These are phyloP conservation scores for Fulica atra DNA, from an alignment of 2,113 vertebrate genomes.

Conservation along the genomic window DNA sequence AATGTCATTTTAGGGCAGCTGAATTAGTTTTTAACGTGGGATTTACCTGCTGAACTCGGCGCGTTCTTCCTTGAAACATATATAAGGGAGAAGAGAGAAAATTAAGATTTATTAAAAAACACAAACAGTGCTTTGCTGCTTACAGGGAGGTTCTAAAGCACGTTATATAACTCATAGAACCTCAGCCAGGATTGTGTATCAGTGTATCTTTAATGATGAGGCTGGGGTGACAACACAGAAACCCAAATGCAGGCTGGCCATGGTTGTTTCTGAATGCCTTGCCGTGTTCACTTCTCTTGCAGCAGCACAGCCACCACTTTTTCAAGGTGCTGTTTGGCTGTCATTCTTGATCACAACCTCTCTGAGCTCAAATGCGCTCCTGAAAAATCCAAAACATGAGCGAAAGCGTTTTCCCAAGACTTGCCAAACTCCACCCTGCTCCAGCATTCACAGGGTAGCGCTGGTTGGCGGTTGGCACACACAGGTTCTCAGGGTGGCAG, in stretches of 20 bases:
- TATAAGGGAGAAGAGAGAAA: background rate
- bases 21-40: background rate
- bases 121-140: background rate
- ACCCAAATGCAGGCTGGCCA: background rate
- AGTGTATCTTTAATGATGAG: slow-evolving; percentile 34
- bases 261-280: background rate
- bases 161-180: slow-evolving; percentile 7
- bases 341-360: background rate
- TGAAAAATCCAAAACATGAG: background rate
- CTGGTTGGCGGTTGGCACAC: background rate
- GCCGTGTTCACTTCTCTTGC: background rate
- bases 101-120: background rate
- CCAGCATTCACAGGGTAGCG: background rate
- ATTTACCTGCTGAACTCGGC: background rate
- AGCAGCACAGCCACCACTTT: background rate
- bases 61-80: background rate
- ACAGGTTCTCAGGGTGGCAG: background rate
- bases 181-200: slow-evolving; percentile 16
- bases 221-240: background rate
- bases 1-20: background rate
- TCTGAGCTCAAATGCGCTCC: background rate
- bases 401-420: background rate
- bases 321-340: background rate
- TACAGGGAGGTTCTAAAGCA: slow-evolving; percentile 31
- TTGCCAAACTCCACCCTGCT: background rate